Percentiles rank a stretch among this genome's conserved stretches.
phyloP scores from a whole-genome alignment of 30 jellyfish, hydroid and myxozoan genomes.

The Catostylus mosaicus region DNA sequence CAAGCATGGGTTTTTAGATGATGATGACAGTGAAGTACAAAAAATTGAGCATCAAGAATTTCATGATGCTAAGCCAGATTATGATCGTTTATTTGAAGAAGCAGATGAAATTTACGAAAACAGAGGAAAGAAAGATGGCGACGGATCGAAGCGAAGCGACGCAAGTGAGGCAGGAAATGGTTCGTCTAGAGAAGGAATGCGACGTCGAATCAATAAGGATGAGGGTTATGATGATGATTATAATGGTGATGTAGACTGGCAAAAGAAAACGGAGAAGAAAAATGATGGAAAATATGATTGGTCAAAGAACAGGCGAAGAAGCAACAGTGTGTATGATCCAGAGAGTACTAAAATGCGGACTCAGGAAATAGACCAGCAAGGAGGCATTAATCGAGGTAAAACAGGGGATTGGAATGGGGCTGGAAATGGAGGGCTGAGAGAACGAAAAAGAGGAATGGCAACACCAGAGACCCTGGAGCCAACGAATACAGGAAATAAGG shows the following conservation, averaged over 20 bases:
- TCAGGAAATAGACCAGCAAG: neutral
- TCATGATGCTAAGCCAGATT: slow-evolving; percentile 24
- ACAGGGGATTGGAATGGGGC: neutral
- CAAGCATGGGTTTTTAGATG: neutral
- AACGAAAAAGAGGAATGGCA: neutral
- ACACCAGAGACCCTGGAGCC: neutral
- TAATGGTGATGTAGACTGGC: slow-evolving; percentile 10
- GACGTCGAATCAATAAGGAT: neutral
- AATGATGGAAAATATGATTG: neutral
- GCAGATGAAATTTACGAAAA: neutral
- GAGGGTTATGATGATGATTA: neutral
- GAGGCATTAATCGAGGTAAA: neutral
- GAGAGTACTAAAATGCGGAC: slow-evolving; percentile 7
- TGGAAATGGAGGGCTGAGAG: neutral
- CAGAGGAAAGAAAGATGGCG: neutral
- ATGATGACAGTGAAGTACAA: slow-evolving; percentile 1
- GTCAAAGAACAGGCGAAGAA: slow-evolving; percentile 10
- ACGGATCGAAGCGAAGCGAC: neutral
- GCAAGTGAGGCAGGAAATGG: neutral
- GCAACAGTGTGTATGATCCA: slow-evolving; percentile 26
- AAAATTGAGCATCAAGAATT: slow-evolving; percentile 1
- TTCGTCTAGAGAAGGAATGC: neutral
- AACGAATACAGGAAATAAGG: neutral
- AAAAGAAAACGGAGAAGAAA: neutral
- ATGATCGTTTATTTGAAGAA: neutral